Evolutionary conservation across 2,797 vertebrate species (phyloP).

Genomic region (Anomalospiza imberbis): DNA sequence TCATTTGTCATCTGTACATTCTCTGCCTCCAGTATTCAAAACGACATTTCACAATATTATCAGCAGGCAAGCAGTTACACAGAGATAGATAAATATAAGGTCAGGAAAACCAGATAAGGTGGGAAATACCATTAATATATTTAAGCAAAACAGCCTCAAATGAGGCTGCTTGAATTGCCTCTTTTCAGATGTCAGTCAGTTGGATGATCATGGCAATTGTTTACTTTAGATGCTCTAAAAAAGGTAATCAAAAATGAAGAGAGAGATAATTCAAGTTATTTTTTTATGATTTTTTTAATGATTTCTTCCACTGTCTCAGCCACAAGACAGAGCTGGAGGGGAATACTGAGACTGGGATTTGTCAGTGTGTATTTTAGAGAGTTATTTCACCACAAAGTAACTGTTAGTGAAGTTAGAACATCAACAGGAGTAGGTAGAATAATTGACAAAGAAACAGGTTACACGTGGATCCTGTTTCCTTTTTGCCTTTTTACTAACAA

Average conservation of each 20-base stretch:
- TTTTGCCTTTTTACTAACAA: neutral
- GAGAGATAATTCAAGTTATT: neutral
- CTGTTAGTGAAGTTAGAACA: neutral
- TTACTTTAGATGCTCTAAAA: neutral
- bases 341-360: neutral
- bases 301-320: neutral
- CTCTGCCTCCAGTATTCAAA: neutral
- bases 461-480: neutral
- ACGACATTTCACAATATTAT: neutral
- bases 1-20: neutral
- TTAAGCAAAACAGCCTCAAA: neutral
- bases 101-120: neutral
- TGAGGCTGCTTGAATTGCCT: neutral
- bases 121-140: neutral
- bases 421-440: neutral
- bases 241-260: slow-evolving; percentile 1
- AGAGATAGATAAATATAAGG: neutral
- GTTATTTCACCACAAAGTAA: neutral
- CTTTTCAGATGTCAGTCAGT: neutral
- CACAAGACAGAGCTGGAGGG: neutral
- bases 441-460: neutral
- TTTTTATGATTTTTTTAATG: neutral
- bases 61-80: neutral
- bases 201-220: neutral
- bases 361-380: neutral